A percentile compares a stretch with the other conserved stretches of the same genome.
phyloP scores from a whole-genome alignment of 2,113 vertebrate genomes.

The Ginglymostoma cirratum region DNA sequence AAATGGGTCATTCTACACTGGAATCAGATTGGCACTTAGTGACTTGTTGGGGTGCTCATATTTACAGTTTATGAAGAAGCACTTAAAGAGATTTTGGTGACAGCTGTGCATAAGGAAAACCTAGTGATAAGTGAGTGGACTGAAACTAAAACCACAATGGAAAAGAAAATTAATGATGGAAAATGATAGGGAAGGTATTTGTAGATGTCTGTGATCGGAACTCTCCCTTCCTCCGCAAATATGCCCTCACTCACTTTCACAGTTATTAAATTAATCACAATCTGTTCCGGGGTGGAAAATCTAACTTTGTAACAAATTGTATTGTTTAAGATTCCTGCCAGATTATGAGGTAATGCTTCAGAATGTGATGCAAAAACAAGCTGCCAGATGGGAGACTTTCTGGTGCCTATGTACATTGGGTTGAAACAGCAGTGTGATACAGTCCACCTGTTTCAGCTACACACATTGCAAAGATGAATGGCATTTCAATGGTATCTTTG shows the following conservation, averaged over 20 bases:
- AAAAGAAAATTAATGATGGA: slow-evolving; percentile 1
- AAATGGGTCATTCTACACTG: background rate
- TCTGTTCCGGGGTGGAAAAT: slow-evolving; percentile 26
- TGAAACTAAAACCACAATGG: background rate
- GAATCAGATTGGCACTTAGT: background rate
- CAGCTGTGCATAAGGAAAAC: background rate
- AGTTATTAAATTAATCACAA: background rate
- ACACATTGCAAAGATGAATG: background rate
- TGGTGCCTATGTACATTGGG: background rate
- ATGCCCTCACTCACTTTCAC: background rate
- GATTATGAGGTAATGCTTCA: slow-evolving; percentile 29
- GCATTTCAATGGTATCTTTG: background rate
- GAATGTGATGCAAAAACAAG: slow-evolving; percentile 26
- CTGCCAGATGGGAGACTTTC: background rate
- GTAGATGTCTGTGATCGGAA: background rate
- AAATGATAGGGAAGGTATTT: background rate
- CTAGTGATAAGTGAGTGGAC: background rate
- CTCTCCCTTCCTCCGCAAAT: slow-evolving; percentile 12
- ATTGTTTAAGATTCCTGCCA: slow-evolving; percentile 6
- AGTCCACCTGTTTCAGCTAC: background rate
- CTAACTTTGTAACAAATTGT: background rate
- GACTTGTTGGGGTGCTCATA: background rate
- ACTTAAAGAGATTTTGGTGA: background rate
- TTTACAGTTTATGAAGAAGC: background rate
- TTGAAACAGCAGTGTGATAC: background rate